These are phyloP conservation scores for Cephus rjabovi DNA, from an alignment of 2,888 invertebrate species.

Conservation along the genomic window DNA sequence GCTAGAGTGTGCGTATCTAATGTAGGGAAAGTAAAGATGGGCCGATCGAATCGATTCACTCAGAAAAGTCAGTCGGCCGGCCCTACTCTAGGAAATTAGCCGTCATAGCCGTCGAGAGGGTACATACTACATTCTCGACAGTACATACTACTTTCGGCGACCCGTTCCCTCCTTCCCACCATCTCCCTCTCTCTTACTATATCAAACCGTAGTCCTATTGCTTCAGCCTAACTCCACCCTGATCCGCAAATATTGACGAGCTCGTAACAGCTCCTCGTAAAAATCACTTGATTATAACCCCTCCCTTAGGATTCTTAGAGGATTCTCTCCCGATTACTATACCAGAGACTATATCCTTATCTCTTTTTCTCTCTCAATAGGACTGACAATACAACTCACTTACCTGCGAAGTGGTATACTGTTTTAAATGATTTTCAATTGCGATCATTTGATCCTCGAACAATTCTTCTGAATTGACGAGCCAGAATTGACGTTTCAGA, in stretches of 20 bases:
- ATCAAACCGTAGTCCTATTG: conserved; percentile 25
- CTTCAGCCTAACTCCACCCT: conserved; percentile 38
- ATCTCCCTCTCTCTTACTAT: conserved; percentile 20
- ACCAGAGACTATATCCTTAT: not conserved
- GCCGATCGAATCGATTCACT: conserved; percentile 20
- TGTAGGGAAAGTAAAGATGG: conserved; percentile 14
- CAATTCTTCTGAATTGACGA: not conserved
- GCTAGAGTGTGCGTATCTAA: conserved; percentile 4
- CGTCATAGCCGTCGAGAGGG: conserved; percentile 30
- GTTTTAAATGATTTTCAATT: not conserved
- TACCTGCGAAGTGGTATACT: not conserved
- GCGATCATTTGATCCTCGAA: not conserved
- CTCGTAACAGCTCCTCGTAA: conserved; percentile 52
- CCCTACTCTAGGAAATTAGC: conserved; percentile 43
- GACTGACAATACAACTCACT: not conserved
- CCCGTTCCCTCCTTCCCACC: conserved; percentile 20
- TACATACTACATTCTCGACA: conserved; percentile 22
- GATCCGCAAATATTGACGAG: conserved; percentile 55
- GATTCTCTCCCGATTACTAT: not conserved
- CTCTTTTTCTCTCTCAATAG: not conserved
- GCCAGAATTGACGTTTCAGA: not conserved
- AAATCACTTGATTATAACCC: conserved; percentile 51
- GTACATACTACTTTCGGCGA: not conserved
- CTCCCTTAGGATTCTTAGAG: conserved; percentile 2
- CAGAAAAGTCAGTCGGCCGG: conserved; percentile 7